Evolutionary conservation across 2,113 vertebrate species (phyloP).

Genomic region (Marmota flaviventris): DNA sequence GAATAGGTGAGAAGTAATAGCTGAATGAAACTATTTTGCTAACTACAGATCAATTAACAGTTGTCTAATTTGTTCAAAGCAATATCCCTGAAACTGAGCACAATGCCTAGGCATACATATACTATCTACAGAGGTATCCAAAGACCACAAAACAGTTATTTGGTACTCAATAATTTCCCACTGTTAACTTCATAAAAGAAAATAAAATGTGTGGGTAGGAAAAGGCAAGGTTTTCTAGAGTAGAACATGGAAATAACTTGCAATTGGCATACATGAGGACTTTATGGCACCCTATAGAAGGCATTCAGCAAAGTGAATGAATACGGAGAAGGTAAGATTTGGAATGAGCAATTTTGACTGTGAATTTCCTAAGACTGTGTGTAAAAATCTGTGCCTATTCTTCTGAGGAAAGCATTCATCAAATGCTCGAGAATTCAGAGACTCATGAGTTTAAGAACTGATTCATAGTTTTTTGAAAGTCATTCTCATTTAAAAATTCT

Average conservation of each 20-base stretch:
- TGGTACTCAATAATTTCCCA: conserved; percentile 15
- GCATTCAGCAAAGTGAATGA: neutral
- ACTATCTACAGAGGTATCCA: neutral
- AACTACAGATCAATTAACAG: neutral
- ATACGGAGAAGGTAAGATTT: neutral
- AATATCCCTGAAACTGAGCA: neutral
- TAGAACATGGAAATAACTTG: neutral
- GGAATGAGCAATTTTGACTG: neutral
- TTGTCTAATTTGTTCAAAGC: neutral
- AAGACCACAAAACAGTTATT: neutral
- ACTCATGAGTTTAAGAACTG: conserved; percentile 20
- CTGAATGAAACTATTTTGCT: conserved; percentile 20
- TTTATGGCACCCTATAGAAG: neutral
- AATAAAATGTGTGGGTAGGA: neutral
- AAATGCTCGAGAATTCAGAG: conserved; percentile 11
- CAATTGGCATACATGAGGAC: neutral
- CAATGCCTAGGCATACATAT: neutral
- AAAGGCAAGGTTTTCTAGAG: neutral
- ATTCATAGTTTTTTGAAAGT: conserved; percentile 29
- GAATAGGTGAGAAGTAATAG: neutral
- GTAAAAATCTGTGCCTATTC: neutral
- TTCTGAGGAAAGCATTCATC: neutral
- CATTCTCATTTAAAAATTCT: neutral
- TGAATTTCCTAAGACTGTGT: neutral
- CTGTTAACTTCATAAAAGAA: conserved; percentile 31